Percentiles rank a stretch among this genome's conserved stretches.
Conservation (phyloP, 2,888 invertebrate genomes). For the Agriotes lineatus region DNA sequence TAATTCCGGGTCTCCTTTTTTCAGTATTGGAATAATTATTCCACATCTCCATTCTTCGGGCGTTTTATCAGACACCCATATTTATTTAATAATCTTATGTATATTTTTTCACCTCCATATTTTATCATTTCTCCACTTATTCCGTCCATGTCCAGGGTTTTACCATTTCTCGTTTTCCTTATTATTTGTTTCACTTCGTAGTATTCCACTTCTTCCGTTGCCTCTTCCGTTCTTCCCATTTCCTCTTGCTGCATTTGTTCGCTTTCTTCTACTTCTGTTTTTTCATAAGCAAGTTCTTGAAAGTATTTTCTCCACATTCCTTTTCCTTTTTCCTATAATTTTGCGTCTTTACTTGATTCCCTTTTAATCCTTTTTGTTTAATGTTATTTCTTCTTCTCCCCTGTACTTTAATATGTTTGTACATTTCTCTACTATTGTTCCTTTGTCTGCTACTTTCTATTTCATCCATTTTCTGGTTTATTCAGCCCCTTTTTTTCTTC, state of each 20-base stretch:
- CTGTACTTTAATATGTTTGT: not conserved
- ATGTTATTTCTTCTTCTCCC: not conserved
- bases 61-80: too few species aligned
- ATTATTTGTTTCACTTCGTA: too few species aligned
- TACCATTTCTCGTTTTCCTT: too few species aligned
- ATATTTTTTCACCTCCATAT: too few species aligned
- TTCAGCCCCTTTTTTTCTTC: conserved; percentile 1
- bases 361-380: not conserved
- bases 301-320: not conserved
- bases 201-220: not conserved
- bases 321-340: not conserved
- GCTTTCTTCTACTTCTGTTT: not conserved
- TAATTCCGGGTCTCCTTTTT: too few species aligned
- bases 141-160: too few species aligned
- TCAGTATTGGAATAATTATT: too few species aligned
- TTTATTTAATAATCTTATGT: too few species aligned
- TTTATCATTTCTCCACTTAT: too few species aligned
- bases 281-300: not conserved
- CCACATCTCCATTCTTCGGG: too few species aligned
- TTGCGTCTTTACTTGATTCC: not conserved
- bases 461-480: not conserved
- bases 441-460: not conserved
- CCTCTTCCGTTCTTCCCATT: not conserved
- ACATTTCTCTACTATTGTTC: conserved; percentile 2
- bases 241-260: not conserved